These are phyloP conservation scores for Endotricha flammealis DNA, from an alignment of 2,888 invertebrate genomes.

Conservation along the genomic window DNA sequence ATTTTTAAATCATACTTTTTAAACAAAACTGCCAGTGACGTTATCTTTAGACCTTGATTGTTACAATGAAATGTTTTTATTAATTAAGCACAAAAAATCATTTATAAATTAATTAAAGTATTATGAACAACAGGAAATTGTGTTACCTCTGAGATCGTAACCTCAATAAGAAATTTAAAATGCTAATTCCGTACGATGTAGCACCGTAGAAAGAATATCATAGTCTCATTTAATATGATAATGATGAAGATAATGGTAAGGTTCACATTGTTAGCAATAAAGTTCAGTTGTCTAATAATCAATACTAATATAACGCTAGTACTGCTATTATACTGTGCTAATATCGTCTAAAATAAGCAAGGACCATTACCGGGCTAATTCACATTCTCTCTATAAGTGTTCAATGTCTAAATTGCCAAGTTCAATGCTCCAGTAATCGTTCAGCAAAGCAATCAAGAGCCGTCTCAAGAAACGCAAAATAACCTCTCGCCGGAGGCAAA, in stretches of 20 bases:
- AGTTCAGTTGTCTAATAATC: constrained; percentile 9
- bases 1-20: no score
- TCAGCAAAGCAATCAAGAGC: constrained; percentile 52
- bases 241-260: neutral
- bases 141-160: neutral
- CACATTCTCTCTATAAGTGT: constrained; percentile 21
- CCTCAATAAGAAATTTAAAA: neutral
- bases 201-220: neutral
- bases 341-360: no score
- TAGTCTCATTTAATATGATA: constrained; percentile 2
- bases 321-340: no score
- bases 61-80: neutral
- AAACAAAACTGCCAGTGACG: neutral
- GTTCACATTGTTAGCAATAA: neutral
- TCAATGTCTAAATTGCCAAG: constrained; percentile 38
- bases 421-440: constrained; percentile 61
- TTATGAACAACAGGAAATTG: neutral
- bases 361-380: constrained; percentile 7
- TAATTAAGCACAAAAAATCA: neutral
- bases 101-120: neutral
- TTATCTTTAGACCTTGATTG: neutral
- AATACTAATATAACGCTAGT: no score
- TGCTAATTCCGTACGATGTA: neutral
- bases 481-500: constrained; percentile 54
- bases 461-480: constrained; percentile 61